Evolutionary conservation across 2,113 vertebrate species (phyloP), one percentile per base, ranked within the genome.

Genomic region (Scalopus aquaticus): DNA sequence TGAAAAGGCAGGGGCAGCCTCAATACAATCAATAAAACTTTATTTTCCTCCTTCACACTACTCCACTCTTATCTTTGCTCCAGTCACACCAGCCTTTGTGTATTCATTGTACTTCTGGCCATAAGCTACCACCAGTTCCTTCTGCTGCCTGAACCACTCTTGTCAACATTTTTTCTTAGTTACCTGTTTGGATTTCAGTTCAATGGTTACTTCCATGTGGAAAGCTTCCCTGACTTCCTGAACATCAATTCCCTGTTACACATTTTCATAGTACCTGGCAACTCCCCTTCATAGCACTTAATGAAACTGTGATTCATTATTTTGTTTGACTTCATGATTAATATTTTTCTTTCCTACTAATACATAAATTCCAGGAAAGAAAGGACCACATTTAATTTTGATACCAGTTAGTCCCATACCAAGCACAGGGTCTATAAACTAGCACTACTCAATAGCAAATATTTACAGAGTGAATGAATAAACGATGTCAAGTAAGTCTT

Each of bases 271-370:
- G 64, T 11, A 44, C 58, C 39, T 90, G 67, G 44, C 30, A 54
- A 72, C 44, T 49, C 5, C 85, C 56, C 42, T 88, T 62, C 26
- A 35, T 1, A 44, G 19, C 20, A 26, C 10, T n/a, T 37, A 46
- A 81, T 30, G 49, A 78, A 79, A 44, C 24, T 37, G n/a, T 37
- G 24, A 37, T 77, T 94, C 49, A 51, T 85, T 70, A 88, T 78
- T 86, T 84, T 60, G 22, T 78, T 69, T 82, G 80, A 64, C 73
- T 64, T 46, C 28, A 67, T 78, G 56, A 82, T 32, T 77, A 58
- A 77, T 73, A 87, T 49, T 79, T 83, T 92, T 67, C 24, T 77
- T 91, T 94, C 35, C 44, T 77, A 67, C 58, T 51, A 80, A 79
- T 89, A 42, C 8, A 0, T 24, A 76, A 89, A 6, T 65, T 88